A percentile compares a stretch with the other conserved stretches of the same genome.
These are phyloP conservation scores for Loxodonta africana DNA, from an alignment of 2,113 vertebrate genomes.

Conservation along the genomic window DNA sequence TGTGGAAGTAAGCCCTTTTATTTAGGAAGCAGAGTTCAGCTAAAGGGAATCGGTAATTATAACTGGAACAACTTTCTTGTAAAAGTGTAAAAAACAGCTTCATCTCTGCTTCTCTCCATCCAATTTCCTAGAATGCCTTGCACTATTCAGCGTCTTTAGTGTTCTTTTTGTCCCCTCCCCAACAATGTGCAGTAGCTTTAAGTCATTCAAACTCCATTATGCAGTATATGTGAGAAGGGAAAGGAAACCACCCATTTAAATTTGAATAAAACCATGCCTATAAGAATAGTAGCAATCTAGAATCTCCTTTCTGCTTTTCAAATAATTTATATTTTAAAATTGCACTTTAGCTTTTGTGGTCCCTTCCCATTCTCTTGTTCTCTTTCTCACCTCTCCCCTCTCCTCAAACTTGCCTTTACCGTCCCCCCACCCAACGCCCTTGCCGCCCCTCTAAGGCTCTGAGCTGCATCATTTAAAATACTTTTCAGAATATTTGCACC, in stretches of 20 bases:
- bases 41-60: conserved; percentile 77
- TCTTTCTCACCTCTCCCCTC: conserved; percentile 74
- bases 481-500: conserved; percentile 84
- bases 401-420: conserved; percentile 66
- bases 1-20: conserved; percentile 81
- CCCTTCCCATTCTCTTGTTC: conserved; percentile 61
- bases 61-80: conserved; percentile 87
- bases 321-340: conserved; percentile 91
- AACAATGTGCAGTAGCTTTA: conserved; percentile 84
- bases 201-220: conserved; percentile 82
- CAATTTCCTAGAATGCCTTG: conserved; percentile 86
- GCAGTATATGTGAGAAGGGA: conserved; percentile 81
- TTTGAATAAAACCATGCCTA: conserved; percentile 87
- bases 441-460: conserved; percentile 67
- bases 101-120: conserved; percentile 80
- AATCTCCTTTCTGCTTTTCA: conserved; percentile 87
- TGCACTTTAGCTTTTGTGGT: conserved; percentile 89
- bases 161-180: conserved; percentile 82
- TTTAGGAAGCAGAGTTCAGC: conserved; percentile 83
- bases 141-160: conserved; percentile 86
- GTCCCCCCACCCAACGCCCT: conserved; percentile 56
- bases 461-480: conserved; percentile 83
- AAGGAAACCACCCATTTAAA: conserved; percentile 84
- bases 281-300: conserved; percentile 85
- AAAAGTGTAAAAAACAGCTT: conserved; percentile 77